Evolutionary conservation across 2,797 vertebrate species (phyloP).

Genomic region (Esox masquinongy): DNA sequence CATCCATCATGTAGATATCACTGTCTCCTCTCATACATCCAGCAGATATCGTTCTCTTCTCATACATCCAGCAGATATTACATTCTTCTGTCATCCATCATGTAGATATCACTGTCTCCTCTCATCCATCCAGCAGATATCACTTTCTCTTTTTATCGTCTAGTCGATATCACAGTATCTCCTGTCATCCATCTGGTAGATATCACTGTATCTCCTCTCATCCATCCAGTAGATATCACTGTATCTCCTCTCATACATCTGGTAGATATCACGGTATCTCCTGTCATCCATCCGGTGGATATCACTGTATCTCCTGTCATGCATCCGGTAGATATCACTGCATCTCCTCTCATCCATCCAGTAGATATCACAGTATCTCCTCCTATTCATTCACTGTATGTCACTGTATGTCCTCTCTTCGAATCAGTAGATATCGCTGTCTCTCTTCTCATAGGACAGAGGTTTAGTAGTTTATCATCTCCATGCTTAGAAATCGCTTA

Average conservation of each 20-base stretch:
- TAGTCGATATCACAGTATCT: not conserved
- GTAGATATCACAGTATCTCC: not conserved
- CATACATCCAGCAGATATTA: not conserved
- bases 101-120: not conserved
- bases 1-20: not conserved
- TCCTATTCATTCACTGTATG: not conserved
- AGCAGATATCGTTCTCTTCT: not conserved
- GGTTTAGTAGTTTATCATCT: not conserved
- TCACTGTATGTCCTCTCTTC: not conserved
- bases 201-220: not conserved
- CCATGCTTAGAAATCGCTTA: not conserved
- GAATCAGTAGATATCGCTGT: not conserved
- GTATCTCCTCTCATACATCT: not conserved
- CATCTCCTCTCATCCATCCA: not conserved
- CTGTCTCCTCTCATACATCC: not conserved
- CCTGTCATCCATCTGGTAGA: not conserved
- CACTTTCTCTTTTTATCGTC: not conserved
- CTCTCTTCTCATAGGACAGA: not conserved
- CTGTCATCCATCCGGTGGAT: not conserved
- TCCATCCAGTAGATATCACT: not conserved
- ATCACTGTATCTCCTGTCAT: not conserved
- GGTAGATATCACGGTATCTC: not conserved
- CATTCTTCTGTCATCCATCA: not conserved
- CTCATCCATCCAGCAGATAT: not conserved
- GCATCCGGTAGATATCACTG: not conserved